Evolutionary conservation across 2,888 invertebrate species (phyloP).

Genomic region (Melanophora roralis): DNA sequence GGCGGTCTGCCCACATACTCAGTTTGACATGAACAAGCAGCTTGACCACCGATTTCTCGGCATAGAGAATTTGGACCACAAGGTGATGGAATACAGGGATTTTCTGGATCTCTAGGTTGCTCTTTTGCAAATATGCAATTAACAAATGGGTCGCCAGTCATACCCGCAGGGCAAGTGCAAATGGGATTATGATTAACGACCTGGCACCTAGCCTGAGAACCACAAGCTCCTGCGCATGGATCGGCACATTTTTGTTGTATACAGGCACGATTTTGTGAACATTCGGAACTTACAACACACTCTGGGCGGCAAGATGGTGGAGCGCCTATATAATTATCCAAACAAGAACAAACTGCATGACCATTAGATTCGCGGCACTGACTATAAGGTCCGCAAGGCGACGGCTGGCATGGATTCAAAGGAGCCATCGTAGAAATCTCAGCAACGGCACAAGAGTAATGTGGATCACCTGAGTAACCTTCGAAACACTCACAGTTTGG

Average conservation of each 20-base stretch:
- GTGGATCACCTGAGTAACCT: constrained; percentile 85
- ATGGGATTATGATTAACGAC: constrained; percentile 84
- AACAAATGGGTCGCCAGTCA: constrained; percentile 82
- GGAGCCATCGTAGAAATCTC: constrained; percentile 72
- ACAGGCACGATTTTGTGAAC: constrained; percentile 81
- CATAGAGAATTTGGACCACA: constrained; percentile 91
- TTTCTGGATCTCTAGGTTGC: constrained; percentile 76
- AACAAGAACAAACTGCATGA: constrained; percentile 82
- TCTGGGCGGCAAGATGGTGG: constrained; percentile 83
- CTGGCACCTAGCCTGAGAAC: constrained; percentile 82
- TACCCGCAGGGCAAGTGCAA: constrained; percentile 81
- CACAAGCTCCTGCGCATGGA: constrained; percentile 83
- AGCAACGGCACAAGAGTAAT: constrained; percentile 80
- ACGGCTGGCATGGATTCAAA: constrained; percentile 80
- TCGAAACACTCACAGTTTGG: constrained; percentile 86
- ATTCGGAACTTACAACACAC: constrained; percentile 83
- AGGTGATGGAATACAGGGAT: constrained; percentile 88
- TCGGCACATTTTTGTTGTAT: constrained; percentile 82
- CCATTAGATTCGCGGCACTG: constrained; percentile 81
- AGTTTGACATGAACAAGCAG: constrained; percentile 89
- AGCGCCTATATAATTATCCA: constrained; percentile 81
- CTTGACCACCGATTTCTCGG: constrained; percentile 86
- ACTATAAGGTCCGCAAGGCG: constrained; percentile 84
- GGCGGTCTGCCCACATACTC: constrained; percentile 91
- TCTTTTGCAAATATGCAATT: constrained; percentile 78